Evolutionary conservation across 2,113 vertebrate species (phyloP), one percentile per base, ranked within the genome.

Genomic region (Phaethon lepturus): DNA sequence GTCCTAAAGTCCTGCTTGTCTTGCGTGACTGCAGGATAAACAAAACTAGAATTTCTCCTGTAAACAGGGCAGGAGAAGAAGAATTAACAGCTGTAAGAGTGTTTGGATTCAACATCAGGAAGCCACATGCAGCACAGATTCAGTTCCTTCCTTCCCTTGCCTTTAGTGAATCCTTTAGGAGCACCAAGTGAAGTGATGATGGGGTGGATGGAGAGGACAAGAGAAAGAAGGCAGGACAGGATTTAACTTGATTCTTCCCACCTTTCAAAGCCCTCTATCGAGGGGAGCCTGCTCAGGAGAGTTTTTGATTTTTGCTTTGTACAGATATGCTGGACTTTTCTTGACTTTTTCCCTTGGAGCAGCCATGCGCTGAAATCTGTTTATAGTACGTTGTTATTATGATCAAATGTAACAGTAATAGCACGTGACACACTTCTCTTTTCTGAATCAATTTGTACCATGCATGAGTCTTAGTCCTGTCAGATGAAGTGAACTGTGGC

Each of bases 401-500:
- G 87, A 97, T 91, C 94, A 96, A 92, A 82, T 59, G 45, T 56
- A 91, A 86, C 81, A 74, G 86, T 95, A 96, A 96, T 33, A 91
- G 63, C 78, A 60, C 24, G 9, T 95, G 93, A 74, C 95, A 83
- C 62, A 71, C 85, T 95, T 95, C 82, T 86, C 72, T 94, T 96
- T 97, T 83, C 72, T 60, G 90, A 96, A 76, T 88, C 90, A 94
- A 38, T 96, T 95, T 86, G 60, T 94, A 74, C 87, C 68, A 55
- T 72, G 79, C 56, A 59, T 69, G 82, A 93, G 56, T 75, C 79
- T 90, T 85, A 88, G 72, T 71, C 73, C 63, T 95, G 90, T 95
- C 93, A 93, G 94, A 95, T 95, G 87, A 91, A 96, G 95, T 93
- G 91, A 97, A 94, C 89, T 92, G 86, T 95, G 78, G 75, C 93